These are phyloP conservation scores for Corythaixoides concolor DNA, from an alignment of 2,113 vertebrate genomes.

Conservation along the genomic window DNA sequence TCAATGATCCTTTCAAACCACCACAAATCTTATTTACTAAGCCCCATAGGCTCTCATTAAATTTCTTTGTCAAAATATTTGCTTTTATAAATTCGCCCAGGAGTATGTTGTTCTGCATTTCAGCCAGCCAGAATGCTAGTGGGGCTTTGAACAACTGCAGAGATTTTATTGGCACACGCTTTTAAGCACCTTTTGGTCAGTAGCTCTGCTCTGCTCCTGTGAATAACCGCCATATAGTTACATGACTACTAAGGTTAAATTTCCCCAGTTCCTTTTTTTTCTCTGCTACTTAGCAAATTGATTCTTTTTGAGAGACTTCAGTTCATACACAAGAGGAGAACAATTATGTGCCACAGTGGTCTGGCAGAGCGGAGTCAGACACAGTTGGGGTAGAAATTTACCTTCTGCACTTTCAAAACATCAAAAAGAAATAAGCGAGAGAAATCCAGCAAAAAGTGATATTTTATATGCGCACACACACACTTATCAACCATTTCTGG, in stretches of 20 bases:
- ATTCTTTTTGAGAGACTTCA: neutral
- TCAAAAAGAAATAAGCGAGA: neutral
- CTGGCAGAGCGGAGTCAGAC: slow-evolving; percentile 12
- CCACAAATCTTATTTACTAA: neutral
- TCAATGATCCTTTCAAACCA: neutral
- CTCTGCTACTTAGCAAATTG: neutral
- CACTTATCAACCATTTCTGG: neutral
- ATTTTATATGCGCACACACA: neutral
- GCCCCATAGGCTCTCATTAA: slow-evolving; percentile 10
- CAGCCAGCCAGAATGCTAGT: neutral
- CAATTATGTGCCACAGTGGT: neutral
- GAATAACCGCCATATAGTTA: neutral
- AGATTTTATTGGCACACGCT: neutral
- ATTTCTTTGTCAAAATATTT: slow-evolving; percentile 11
- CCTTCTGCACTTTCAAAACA: slow-evolving; percentile 1
- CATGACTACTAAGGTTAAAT: neutral
- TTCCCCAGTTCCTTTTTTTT: neutral
- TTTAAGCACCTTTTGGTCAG: neutral
- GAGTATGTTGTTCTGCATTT: neutral
- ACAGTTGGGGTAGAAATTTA: slow-evolving; percentile 35
- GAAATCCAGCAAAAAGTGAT: slow-evolving; percentile 21
- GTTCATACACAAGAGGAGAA: neutral
- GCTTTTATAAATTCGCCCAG: slow-evolving; percentile 4
- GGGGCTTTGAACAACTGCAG: neutral
- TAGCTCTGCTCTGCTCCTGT: neutral